Percentiles rank a stretch among this genome's conserved stretches.
Conservation (phyloP, 2,888 invertebrate genomes). For the Platypus cylindrus region DNA sequence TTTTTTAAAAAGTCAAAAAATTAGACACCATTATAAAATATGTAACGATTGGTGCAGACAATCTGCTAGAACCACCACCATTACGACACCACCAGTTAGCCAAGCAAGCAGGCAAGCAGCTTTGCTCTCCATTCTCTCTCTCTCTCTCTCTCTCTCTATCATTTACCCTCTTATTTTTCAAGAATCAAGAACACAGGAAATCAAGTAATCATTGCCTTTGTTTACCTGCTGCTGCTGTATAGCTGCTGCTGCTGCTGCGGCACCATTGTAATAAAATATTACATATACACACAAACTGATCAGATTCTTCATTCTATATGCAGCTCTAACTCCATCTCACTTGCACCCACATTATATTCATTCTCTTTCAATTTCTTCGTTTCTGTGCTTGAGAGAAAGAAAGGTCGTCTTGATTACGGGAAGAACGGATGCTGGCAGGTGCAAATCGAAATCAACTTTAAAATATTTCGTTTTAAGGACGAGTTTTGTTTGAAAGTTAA, state of each 20-base stretch:
- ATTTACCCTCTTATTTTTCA: no score
- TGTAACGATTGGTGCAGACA: no score
- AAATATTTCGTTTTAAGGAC: background rate
- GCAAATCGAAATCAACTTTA: background rate
- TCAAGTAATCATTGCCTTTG: conserved; percentile 23
- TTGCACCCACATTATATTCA: conserved; percentile 6
- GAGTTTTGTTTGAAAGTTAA: background rate
- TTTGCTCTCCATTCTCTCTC: no score
- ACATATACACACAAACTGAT: conserved; percentile 8
- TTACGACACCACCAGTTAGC: no score
- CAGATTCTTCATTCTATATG: no score
- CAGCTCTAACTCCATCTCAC: conserved; percentile 7
- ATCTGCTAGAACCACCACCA: no score
- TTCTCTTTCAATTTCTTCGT: background rate
- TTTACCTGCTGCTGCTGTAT: conserved; percentile 21
- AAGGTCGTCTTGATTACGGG: conserved; percentile 7
- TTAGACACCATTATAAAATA: no score
- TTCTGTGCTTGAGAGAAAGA: no score
- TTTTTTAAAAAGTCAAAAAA: no score
- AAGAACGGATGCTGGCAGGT: conserved; percentile 15
- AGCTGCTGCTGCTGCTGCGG: conserved; percentile 18
- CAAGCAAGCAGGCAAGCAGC: no score
- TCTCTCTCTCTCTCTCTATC: no score
- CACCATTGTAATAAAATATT: conserved; percentile 11
- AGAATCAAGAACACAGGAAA: conserved; percentile 22